Conservation (phyloP, 1,140 invertebrate genomes). For the Theocolax elegans region DNA sequence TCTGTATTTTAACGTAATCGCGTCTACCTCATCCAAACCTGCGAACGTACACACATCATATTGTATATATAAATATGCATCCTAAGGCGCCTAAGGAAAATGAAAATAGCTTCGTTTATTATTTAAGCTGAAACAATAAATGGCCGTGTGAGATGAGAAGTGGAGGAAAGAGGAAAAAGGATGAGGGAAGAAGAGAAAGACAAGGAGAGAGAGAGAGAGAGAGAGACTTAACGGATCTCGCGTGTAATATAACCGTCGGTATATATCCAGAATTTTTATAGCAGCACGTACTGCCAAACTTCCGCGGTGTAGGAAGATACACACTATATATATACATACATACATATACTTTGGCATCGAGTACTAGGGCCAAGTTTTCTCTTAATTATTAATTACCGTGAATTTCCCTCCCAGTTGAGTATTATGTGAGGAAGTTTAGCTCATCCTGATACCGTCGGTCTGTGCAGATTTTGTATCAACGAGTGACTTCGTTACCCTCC, state of each 20-base stretch:
- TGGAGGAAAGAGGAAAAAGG: too few relatives aligned
- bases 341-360: not conserved
- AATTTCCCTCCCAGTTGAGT: not conserved
- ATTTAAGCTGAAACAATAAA: conserved; percentile 12
- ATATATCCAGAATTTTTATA: conserved; percentile 6
- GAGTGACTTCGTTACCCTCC: not conserved
- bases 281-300: not conserved
- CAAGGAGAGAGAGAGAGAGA: not conserved
- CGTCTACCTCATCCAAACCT: not conserved
- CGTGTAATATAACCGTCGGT: not conserved
- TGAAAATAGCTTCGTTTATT: conserved; percentile 6
- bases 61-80: too few relatives aligned
- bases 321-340: too few relatives aligned
- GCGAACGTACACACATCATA: too few relatives aligned
- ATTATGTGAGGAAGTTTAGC: conserved; percentile 12
- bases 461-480: conserved; percentile 4
- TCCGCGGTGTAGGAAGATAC: too few relatives aligned
- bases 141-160: not conserved
- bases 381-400: conserved; percentile 19
- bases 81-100: not conserved
- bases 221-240: not conserved
- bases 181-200: not conserved
- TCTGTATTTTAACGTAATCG: not conserved
- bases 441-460: not conserved
- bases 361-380: not conserved